Evolutionary conservation across 37 sponge, comb jelly and placozoan species (phyloP), one percentile per base, ranked within the genome.

Genomic region (Spongilla lacustris): DNA sequence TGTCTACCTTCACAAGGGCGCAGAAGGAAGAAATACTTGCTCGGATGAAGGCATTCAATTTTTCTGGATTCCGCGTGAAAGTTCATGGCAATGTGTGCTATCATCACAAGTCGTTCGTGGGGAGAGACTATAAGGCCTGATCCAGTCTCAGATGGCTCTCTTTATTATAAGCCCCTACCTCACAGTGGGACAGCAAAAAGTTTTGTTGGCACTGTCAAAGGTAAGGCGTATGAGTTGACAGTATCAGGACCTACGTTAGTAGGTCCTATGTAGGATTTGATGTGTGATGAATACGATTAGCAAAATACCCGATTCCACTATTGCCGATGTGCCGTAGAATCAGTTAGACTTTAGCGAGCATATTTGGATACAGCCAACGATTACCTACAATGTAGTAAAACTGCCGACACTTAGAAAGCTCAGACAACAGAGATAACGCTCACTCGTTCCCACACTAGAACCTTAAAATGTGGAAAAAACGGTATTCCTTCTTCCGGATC

Each of bases 41-140:
- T 30, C 74, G 49, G 14, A 49, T 90, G 25, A 25, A 19, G 21
- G 35, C 89, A 8, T 78, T 89, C 41, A 76, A 83, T 21, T 83
- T 78, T 35, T 89, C 79, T 34, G 84, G 89, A 5, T 75, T 89
- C 50, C 33, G 77, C 19, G 66, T 30, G 24, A 74, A 48, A n/a
- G 68, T 89, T 24, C 30, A 31, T 46, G 69, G 83, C 83, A 88
- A 82, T 37, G 46, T 88, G 11, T 29, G 31, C 27, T 26, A 38
- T 30, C 66, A 89, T 67, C 66, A 67, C 79, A 73, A 83, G 71
- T 89, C 89, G 21, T 88, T 88, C 83, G 89, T 88, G 36, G 89
- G 89, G 23, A 67, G 89, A 69, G 89, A 89, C 69, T 89, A 73
- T 50, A 89, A 87, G 67, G 87, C 73, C 23, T 79, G 73, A n/a